Percentiles rank a stretch among this genome's conserved stretches.
phyloP scores from a whole-genome alignment of 2,797 vertebrate genomes.

The Acrossocheilus wenchowensis region DNA sequence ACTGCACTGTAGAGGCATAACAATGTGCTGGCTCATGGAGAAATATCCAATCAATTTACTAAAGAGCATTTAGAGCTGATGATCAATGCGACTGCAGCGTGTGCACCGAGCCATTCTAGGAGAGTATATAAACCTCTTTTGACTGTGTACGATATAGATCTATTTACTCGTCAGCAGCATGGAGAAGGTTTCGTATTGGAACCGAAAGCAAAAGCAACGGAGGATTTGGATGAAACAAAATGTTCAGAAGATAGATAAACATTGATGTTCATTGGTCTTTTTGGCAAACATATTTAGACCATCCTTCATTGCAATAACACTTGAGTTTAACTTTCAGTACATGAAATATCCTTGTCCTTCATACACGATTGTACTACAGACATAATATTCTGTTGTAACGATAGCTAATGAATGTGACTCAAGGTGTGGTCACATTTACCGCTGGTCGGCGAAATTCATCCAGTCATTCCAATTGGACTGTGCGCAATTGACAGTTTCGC shows the following conservation, averaged over 20 bases:
- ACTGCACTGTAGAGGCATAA: constrained; percentile 30
- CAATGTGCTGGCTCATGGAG: constrained; percentile 5
- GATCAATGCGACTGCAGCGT: constrained; percentile 9
- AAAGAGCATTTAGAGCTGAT: constrained; percentile 40
- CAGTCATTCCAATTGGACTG: too few relatives aligned
- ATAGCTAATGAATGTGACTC: not conserved
- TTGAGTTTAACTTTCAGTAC: not conserved
- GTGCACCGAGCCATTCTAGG: not conserved
- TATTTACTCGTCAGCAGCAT: not conserved
- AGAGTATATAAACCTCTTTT: constrained; percentile 25
- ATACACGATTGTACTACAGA: not conserved
- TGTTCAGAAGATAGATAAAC: not conserved
- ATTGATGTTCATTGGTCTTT: constrained; percentile 2
- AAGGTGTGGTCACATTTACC: not conserved
- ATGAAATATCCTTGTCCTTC: not conserved
- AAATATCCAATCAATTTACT: constrained; percentile 47
- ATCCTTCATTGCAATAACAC: constrained; percentile 23
- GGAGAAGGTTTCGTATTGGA: not conserved
- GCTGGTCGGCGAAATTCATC: not conserved
- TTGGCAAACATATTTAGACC: constrained; percentile 37
- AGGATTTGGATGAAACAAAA: constrained; percentile 11
- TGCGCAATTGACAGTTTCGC: not conserved
- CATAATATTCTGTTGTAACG: constrained; percentile 11
- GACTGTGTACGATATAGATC: constrained; percentile 4
- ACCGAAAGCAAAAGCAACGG: not conserved